Conservation (phyloP, 2,797 vertebrate species). For the Merluccius polli region DNA sequence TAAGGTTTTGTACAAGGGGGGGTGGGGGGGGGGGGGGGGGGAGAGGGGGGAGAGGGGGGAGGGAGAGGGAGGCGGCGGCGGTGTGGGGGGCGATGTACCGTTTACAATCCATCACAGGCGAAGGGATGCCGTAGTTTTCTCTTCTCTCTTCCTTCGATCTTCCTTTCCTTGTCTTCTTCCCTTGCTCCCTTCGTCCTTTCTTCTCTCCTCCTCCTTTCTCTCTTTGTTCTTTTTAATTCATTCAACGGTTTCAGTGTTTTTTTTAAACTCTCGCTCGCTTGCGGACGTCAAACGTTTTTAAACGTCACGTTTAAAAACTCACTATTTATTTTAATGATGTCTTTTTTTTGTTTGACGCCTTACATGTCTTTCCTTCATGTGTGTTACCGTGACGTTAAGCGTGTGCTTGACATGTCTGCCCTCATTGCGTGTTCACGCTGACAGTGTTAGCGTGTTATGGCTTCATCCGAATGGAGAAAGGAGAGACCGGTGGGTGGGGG, state of each 20-base stretch:
- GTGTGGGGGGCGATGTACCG: background rate
- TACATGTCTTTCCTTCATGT: background rate
- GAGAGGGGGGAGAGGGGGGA: background rate
- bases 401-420: background rate
- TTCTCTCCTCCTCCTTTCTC: background rate
- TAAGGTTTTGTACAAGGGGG: conserved; percentile 60
- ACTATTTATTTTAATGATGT: background rate
- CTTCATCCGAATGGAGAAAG: background rate
- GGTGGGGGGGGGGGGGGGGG: background rate
- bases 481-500: background rate
- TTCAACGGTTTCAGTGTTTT: background rate
- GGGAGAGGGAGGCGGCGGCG: background rate
- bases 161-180: conserved; percentile 13
- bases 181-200: conserved; percentile 9
- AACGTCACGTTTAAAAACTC: too few species aligned
- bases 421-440: background rate
- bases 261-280: too few species aligned
- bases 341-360: too few species aligned
- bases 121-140: conserved; percentile 17
- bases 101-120: conserved; percentile 23
- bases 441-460: background rate
- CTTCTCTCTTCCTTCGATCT: conserved; percentile 11
- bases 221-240: background rate
- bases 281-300: too few species aligned
- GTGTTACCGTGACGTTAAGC: background rate